phyloP scores from a whole-genome alignment of 2,888 invertebrate species.

The Hymenopus coronatus region DNA sequence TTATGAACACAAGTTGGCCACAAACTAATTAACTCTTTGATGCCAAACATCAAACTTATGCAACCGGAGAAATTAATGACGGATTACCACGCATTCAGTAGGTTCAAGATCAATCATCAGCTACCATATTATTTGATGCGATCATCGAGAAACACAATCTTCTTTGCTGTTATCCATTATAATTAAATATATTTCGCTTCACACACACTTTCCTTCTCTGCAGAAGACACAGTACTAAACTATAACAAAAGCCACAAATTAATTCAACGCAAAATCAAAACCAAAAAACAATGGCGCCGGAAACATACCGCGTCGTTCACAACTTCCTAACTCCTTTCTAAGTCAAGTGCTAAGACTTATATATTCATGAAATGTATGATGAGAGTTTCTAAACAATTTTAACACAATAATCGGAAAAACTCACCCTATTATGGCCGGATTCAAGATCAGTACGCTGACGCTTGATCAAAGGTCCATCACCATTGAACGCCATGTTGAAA shows the following conservation, averaged over 20 bases:
- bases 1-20: background rate
- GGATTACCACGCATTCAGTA: background rate
- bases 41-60: background rate
- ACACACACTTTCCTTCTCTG: background rate
- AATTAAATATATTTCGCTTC: background rate
- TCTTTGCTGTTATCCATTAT: background rate
- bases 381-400: background rate
- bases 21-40: background rate
- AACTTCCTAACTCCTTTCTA: background rate
- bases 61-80: background rate
- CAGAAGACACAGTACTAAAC: background rate
- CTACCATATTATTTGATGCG: background rate
- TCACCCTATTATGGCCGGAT: slow-evolving; percentile 49
- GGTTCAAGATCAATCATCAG: background rate
- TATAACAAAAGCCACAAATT: background rate
- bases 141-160: background rate
- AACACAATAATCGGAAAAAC: slow-evolving; percentile 28
- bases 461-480: slow-evolving; percentile 57
- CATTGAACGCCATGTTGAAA: slow-evolving; percentile 70
- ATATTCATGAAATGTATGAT: background rate
- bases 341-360: background rate
- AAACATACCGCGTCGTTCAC: background rate
- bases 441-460: slow-evolving; percentile 50
- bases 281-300: background rate
- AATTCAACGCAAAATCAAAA: background rate